A percentile compares a stretch with the other conserved stretches of the same genome.
Conservation (phyloP, 2,888 invertebrate species). For the Neoscelio sp. region DNA sequence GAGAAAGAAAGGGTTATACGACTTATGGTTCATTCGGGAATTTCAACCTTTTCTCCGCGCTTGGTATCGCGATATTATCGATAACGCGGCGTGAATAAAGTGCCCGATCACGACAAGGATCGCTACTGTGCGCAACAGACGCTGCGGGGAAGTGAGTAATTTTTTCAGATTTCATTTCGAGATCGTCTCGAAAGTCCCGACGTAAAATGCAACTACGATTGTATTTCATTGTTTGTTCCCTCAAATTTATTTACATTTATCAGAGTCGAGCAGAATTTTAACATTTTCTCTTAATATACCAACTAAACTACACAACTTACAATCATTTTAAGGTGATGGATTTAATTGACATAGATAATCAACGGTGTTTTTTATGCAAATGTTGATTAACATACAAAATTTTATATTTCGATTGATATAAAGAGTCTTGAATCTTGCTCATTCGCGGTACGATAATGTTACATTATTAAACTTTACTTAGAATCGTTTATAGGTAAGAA, state of each 20-base stretch:
- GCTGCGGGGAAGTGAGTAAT: slow-evolving; percentile 36
- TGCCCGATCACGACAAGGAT: slow-evolving; percentile 67
- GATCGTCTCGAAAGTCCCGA: slow-evolving; percentile 41
- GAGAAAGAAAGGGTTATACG: slow-evolving; percentile 64
- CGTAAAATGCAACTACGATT: slow-evolving; percentile 44
- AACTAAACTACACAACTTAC: slow-evolving; percentile 9
- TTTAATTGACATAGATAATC: no score
- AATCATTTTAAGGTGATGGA: no score
- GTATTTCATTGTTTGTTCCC: slow-evolving; percentile 45
- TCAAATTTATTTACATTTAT: slow-evolving; percentile 56
- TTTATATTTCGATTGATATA: no score
- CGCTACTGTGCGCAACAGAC: slow-evolving; percentile 64
- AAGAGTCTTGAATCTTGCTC: no score
- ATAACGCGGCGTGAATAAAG: slow-evolving; percentile 68
- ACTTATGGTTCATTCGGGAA: slow-evolving; percentile 71
- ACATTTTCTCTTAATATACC: neutral
- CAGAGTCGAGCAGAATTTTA: neutral
- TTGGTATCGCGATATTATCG: slow-evolving; percentile 69
- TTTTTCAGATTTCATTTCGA: slow-evolving; percentile 63
- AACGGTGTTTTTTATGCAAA: no score
- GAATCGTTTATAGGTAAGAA: no score
- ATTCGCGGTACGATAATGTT: no score
- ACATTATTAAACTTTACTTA: no score
- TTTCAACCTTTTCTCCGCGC: slow-evolving; percentile 70
- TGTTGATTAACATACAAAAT: no score